Base-by-base conservation (phyloP, 1,140 invertebrate genomes). In the Cherax destructor region DNA sequence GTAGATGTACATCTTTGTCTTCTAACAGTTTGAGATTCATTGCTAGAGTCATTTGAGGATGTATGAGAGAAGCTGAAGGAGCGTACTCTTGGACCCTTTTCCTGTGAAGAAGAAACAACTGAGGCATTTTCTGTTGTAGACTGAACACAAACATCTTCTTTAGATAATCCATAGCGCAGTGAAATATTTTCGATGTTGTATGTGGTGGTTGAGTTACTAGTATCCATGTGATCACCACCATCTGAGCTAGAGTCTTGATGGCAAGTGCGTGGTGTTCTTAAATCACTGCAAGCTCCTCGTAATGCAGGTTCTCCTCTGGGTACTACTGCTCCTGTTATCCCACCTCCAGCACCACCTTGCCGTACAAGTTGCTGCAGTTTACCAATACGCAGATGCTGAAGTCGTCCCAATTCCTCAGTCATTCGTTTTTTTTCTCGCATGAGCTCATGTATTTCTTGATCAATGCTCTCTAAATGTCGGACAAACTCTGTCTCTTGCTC, bases 21-120 rank as follows among this genome's bases (percentile, higher is more conserved):
- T 80, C 90, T 80, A 1, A 91, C 84, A 52, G 78, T 83, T 30
- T 91, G 90, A 83, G 83, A 86, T 80, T 91, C 90, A 83, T 86
- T 91, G 49, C 90, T 91, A 7, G 90, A 91, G 56, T 91, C 90
- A 76, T 86, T 91, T 7, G 90, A 91, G n/a, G 90, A 91, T n/a
- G 90, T 86, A n/a, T 91, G 90, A 56, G 90, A 91, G 65, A 91
- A 86, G 47, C 90, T 91, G 47, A 91, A 86, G 0, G 83, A 86
- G 56, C 90, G 77, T n/a, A 86, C 69, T 47, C 86, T 77, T 30
- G 72, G 61, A 16, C 69, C 69, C 30, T 86, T 86, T 72, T 92
- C 91, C 65, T 92, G 91, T 11, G 91, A 92, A 16, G 91, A 92
- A 13, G 91, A 90, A n/a, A 92, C 91, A 41, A 91, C 90, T n/a